Evolutionary conservation across 1,140 invertebrate genomes (phyloP), one percentile per base, ranked within the genome.

Genomic region (Drosophila trapezifrons): DNA sequence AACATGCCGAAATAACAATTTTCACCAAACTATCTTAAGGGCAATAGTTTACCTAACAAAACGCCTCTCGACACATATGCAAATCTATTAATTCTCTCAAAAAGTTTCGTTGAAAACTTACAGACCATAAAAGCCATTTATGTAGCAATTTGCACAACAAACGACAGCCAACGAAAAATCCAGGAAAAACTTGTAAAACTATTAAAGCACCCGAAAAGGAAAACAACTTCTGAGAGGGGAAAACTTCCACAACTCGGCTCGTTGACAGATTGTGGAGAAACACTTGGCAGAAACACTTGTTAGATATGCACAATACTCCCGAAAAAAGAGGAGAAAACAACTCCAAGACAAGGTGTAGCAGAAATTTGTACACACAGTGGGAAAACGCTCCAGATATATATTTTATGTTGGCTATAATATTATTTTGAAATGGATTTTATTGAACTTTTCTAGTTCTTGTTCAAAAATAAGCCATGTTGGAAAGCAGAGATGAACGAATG

Each of bases 191-290:
- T 56, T 65, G 65, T 76, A 46, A 51, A 75, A 38, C 43, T 45
- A 29, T 73, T 46, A 73, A 67, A 51, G 57, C 43, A 60, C 47
- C 56, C 40, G 55, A 70, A 47, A 43, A 74, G 15, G 27, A 71
- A 74, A 80, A 86, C 65, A 80, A 35, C 27, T 35, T 51, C 9
- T 27, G 37, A 51, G 42, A 57, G 29, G 69, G 55, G 77, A 72
- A 86, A 73, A 82, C 75, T 85, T 85, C 54, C 65, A 49, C 58
- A 86, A 86, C 76, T 76, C 69, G 62, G 75, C 69, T 81, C 64
- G 69, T 78, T 81, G 67, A 87, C 73, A 76, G 73, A 76, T 76
- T 66, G 73, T 76, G 62, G 35, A 27, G 27, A 76, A 77, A 77
- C 74, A 77, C 74, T 76, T 76, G 73, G 55, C 37, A 55, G 55